A percentile compares a stretch with the other conserved stretches of the same genome.
Evolutionary conservation across 2,888 invertebrate genomes (phyloP).

Genomic region (Troides aeacus): DNA sequence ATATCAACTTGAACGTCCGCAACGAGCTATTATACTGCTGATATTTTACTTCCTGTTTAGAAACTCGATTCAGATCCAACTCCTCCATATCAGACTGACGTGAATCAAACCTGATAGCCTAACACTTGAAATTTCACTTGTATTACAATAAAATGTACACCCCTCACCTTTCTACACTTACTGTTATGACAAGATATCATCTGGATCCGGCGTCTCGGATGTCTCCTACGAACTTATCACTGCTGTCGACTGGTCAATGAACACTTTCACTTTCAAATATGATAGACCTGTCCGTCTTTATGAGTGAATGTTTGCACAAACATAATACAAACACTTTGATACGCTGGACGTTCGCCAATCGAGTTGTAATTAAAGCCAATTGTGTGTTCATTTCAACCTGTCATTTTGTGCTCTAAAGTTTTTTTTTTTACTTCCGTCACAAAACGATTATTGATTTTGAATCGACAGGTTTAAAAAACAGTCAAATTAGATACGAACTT

Average conservation of each 20-base stretch:
- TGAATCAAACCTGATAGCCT: constrained; percentile 21
- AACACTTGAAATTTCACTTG: constrained; percentile 23
- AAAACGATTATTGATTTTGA: neutral
- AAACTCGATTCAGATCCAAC: constrained; percentile 5
- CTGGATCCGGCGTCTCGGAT: constrained; percentile 17
- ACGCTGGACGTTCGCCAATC: constrained; percentile 5
- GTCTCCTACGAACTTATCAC: constrained; percentile 23
- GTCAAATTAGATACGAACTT: too few relatives aligned
- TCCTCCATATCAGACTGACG: constrained; percentile 16
- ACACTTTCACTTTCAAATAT: constrained; percentile 24
- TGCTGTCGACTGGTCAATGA: constrained; percentile 5
- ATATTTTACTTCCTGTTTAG: constrained; percentile 9
- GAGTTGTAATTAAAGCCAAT: neutral
- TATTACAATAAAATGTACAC: constrained; percentile 24
- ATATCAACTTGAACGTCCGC: neutral
- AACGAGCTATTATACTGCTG: constrained; percentile 14
- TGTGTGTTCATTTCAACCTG: neutral
- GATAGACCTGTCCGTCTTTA: constrained; percentile 15
- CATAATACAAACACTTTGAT: constrained; percentile 8
- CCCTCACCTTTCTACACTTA: constrained; percentile 18
- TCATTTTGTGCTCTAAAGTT: neutral
- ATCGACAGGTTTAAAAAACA: neutral
- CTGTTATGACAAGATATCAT: constrained; percentile 21
- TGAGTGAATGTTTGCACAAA: constrained; percentile 17
- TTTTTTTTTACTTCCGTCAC: neutral